phyloP scores from a whole-genome alignment of 2,888 invertebrate genomes.

The Lutraria lutraria region DNA sequence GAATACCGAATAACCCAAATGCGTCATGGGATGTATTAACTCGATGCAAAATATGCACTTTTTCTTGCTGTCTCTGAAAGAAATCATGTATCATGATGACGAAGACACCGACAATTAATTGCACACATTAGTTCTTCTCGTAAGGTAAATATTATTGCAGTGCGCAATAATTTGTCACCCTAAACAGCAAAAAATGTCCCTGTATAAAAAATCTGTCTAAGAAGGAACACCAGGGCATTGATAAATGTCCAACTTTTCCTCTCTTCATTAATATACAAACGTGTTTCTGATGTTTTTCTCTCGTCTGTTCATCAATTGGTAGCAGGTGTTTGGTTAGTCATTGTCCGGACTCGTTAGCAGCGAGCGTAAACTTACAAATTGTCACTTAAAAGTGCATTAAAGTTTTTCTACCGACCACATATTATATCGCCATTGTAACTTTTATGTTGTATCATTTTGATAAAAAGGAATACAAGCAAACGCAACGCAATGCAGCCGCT shows the following conservation, averaged over 20 bases:
- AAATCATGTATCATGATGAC: not conserved
- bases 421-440: not conserved
- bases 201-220: not conserved
- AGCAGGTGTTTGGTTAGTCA: slow-evolving; percentile 17
- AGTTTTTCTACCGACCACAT: not conserved
- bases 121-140: not conserved
- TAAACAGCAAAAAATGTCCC: not conserved
- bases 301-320: not conserved
- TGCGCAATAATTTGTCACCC: slow-evolving; percentile 15
- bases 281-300: slow-evolving; percentile 5
- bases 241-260: slow-evolving; percentile 1
- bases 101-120: slow-evolving; percentile 13
- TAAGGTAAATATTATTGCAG: slow-evolving; percentile 31
- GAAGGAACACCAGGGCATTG: not conserved
- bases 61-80: not conserved
- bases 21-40: not conserved
- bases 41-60: not conserved
- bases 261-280: slow-evolving; percentile 8
- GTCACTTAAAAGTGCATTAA: not conserved
- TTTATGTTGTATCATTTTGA: not conserved
- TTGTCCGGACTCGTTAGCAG: not conserved
- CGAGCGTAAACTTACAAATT: not conserved
- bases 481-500: not conserved
- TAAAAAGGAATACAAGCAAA: too few species aligned
- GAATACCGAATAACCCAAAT: not conserved